A percentile compares a stretch with the other conserved stretches of the same genome.
Conservation (phyloP, 2,888 invertebrate genomes). For the Corbicula japonica region DNA sequence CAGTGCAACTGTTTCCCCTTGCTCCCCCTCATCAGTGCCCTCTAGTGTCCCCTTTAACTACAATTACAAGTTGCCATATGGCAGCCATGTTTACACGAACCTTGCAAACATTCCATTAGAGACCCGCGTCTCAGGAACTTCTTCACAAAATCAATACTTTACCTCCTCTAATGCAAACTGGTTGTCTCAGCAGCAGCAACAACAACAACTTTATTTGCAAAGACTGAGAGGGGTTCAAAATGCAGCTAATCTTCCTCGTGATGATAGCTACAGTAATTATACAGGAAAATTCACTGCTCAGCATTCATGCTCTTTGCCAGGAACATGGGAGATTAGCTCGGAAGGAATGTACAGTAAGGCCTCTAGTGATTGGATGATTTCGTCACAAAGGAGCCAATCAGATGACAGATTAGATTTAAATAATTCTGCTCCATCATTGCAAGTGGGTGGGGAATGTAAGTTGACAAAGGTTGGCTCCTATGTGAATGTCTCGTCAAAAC, state of each 20-base stretch:
- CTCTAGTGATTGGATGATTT: slow-evolving; percentile 49
- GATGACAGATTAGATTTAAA: slow-evolving; percentile 25
- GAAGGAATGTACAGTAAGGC: slow-evolving; percentile 52
- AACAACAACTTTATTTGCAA: slow-evolving; percentile 54
- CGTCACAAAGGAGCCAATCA: slow-evolving; percentile 46
- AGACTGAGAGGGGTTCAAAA: slow-evolving; percentile 55
- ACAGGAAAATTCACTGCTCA: slow-evolving; percentile 43
- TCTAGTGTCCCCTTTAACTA: slow-evolving; percentile 48
- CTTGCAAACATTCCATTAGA: slow-evolving; percentile 74
- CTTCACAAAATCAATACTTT: slow-evolving; percentile 46
- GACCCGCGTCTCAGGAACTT: slow-evolving; percentile 22
- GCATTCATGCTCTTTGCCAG: slow-evolving; percentile 25
- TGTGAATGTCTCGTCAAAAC: slow-evolving; percentile 70
- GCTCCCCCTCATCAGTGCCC: slow-evolving; percentile 38
- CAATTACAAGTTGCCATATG: slow-evolving; percentile 48
- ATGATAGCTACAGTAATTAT: slow-evolving; percentile 41
- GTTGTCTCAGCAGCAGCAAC: slow-evolving; percentile 43
- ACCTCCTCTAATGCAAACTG: slow-evolving; percentile 62
- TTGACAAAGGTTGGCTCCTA: slow-evolving; percentile 59
- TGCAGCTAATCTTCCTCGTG: slow-evolving; percentile 34
- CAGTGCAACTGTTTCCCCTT: slow-evolving; percentile 51
- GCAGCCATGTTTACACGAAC: slow-evolving; percentile 74
- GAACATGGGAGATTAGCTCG: slow-evolving; percentile 45
- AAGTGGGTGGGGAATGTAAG: slow-evolving; percentile 35
- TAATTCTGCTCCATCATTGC: slow-evolving; percentile 31